Evolutionary conservation across 2,888 invertebrate species (phyloP), one percentile per base, ranked within the genome.

Genomic region (Euspilapteryx auroguttella): DNA sequence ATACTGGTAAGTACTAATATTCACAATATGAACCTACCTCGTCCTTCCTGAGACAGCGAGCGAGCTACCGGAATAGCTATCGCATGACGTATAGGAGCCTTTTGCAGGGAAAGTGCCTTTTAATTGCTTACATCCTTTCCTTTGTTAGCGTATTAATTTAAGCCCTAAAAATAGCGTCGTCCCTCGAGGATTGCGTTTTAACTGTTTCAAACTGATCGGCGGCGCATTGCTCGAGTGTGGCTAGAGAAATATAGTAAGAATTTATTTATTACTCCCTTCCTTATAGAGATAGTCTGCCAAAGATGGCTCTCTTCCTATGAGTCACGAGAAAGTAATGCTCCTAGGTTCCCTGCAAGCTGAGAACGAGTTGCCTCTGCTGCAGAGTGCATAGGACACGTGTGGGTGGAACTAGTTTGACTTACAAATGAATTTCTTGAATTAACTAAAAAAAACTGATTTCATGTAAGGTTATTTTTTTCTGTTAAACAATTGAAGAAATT

Each of bases 211-310:
- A n/a, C n/a, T n/a, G n/a, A n/a, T n/a, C n/a, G n/a, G n/a, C n/a
- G n/a, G n/a, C n/a, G n/a, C n/a, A n/a, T n/a, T n/a, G n/a, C n/a
- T n/a, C n/a, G n/a, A n/a, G n/a, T n/a, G n/a, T n/a, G n/a, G n/a
- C n/a, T n/a, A n/a, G n/a, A n/a, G n/a, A n/a, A n/a, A n/a, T n/a
- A n/a, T n/a, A n/a, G n/a, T n/a, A n/a, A n/a, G n/a, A 71, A 69
- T 73, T 73, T 68, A 69, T 73, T 75, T 73, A 75, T 75, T 75
- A 61, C 68, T 63, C 65, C 63, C 73, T 73, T 75, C 75, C 75
- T 75, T 69, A 75, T 75, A 73, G 75, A 71, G 69, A 69, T 51
- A 68, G 73, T 71, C 71, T 71, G 73, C 44, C 52, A 56, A 48
- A 65, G 71, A 73, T 73, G 65, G 66, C 65, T 68, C 68, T 66